These are phyloP conservation scores for Crotophaga sulcirostris DNA, from an alignment of 2,113 vertebrate genomes.

Conservation along the genomic window DNA sequence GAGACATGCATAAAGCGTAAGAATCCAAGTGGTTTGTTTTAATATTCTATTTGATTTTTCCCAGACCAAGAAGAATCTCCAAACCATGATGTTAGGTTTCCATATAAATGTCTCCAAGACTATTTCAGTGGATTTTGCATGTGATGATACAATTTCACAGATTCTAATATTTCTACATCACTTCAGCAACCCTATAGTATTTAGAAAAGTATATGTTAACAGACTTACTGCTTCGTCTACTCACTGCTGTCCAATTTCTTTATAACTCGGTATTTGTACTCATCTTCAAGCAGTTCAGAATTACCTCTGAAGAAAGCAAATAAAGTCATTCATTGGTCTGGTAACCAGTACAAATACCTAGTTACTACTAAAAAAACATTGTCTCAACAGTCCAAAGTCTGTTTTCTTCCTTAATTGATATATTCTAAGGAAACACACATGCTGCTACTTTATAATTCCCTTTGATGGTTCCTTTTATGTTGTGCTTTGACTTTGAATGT, in stretches of 20 bases:
- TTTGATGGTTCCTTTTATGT: not conserved
- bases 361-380: not conserved
- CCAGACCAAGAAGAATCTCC: not conserved
- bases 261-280: not conserved
- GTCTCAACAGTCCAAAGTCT: not conserved
- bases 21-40: not conserved
- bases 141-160: not conserved
- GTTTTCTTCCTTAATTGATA: not conserved
- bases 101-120: not conserved
- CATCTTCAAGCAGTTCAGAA: not conserved
- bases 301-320: not conserved
- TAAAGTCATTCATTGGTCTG: not conserved
- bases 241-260: not conserved
- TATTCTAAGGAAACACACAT: not conserved
- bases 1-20: not conserved
- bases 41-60: not conserved
- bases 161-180: not conserved
- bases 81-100: not conserved
- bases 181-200: not conserved
- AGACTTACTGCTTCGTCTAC: not conserved
- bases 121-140: not conserved
- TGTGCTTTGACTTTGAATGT: not conserved
- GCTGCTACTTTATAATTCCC: not conserved
- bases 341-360: not conserved
- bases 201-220: not conserved